Evolutionary conservation across 1,140 invertebrate genomes (phyloP).

Genomic region (Philotrypesis tridentata): DNA sequence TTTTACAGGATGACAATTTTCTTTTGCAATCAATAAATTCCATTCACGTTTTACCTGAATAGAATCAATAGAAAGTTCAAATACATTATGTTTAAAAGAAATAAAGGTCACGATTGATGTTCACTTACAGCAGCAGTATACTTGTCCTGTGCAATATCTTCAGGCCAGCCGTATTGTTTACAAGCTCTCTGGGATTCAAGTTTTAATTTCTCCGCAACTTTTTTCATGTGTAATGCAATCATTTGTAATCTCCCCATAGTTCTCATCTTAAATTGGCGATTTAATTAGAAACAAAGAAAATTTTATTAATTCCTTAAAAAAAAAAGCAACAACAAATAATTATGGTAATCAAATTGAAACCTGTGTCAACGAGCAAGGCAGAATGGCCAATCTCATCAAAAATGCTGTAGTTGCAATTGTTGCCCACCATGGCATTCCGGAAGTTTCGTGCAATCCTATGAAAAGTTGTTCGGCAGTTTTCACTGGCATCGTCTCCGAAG

Average conservation of each 20-base stretch:
- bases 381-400: constrained; percentile 77
- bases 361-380: constrained; percentile 85
- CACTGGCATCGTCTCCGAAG: background rate
- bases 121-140: background rate
- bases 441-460: constrained; percentile 79
- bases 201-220: constrained; percentile 81
- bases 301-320: background rate
- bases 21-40: constrained; percentile 81
- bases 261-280: constrained; percentile 71
- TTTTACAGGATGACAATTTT: constrained; percentile 95
- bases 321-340: background rate
- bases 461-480: constrained; percentile 70
- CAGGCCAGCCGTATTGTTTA: constrained; percentile 80
- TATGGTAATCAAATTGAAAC: constrained; percentile 54
- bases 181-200: constrained; percentile 80
- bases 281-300: background rate
- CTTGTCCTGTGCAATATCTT: background rate
- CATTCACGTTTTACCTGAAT: constrained; percentile 84
- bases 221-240: constrained; percentile 82
- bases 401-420: constrained; percentile 83
- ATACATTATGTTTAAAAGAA: background rate
- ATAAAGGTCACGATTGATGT: background rate
- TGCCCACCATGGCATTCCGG: constrained; percentile 88
- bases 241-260: constrained; percentile 84
- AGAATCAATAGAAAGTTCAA: background rate